Base-by-base conservation (phyloP, 2,797 vertebrate genomes). In the Enteromius anoplus region DNA sequence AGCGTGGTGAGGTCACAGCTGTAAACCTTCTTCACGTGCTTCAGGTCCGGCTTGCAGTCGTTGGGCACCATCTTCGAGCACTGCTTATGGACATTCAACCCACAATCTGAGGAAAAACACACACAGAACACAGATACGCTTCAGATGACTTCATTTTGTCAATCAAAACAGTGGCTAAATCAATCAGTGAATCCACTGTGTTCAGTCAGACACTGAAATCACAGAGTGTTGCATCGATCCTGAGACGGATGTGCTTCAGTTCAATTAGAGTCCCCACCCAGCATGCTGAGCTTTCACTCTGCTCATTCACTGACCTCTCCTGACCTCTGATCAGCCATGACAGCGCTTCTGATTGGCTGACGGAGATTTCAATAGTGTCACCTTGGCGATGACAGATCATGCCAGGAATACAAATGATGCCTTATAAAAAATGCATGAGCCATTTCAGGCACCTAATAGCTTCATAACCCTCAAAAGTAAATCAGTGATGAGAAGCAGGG, bases 1-100 rank as follows among this genome's bases (percentile, higher is more conserved):
- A 99, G 95, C 0, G 98, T 99, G 0, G 98, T 99, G 64, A 99
- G 97, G 94, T 99, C 98, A 85, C 98, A 99, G 94, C 98, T 99
- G 94, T 99, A 99, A 78, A 99, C 96, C 91, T 99, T 99, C 81
- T 98, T 98, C 89, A 99, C 96, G 14, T 98, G 98, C 91, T 97
- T 98, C 93, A 99, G 94, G 94, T 97, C 96, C 3, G 98, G 98
- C 86, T 98, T 98, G 92, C 98, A 99, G 95, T 99, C 97, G 86
- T 97, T 95, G 34, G 98, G 96, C 65, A 98, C 98, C 97, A 97
- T 95, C 93, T 97, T 94, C 14, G 97, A 98, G 90, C 98, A 99
- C 1, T 99, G 97, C 92, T 98, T 99, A 93, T 99, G 98, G 90
- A 99, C 97, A 83, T 99, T 99, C 93, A 99, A 92, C 78, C 98